Base-by-base conservation (phyloP, 2,888 invertebrate species). In the Leucozona laternaria region DNA sequence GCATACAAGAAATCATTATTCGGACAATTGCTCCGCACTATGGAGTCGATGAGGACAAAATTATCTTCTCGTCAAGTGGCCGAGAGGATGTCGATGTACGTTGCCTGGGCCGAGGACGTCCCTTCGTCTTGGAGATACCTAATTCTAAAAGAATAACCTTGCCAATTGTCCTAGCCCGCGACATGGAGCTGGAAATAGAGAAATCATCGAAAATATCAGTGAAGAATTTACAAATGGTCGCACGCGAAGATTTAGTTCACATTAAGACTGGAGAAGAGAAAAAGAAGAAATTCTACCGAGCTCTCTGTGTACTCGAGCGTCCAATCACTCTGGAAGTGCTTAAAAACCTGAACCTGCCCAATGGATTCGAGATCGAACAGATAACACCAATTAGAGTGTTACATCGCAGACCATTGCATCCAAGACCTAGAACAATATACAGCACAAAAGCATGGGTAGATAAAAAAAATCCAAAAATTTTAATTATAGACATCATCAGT, bases 41-140 rank as follows among this genome's bases (percentile, higher is more conserved):
- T 88, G 93, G 90, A 10, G 90, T 90, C 6, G 88, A 89, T 0
- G 87, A 88, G 2, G 88, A 90, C 2, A 91, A 91, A 34, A 92
- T 95, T n/a, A 96, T 96, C 90, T 97, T 99, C 93, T 95, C 97
- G 88, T 95, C 98, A 3, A 98, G 98, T 71, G 99, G 99, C 0
- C 94, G 99, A 48, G 99, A 99, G 93, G 99, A 99, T 93, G 97
- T 98, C 0, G 99, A 99, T 93, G 99, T 99, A 0, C 94, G 98
- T 79, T 99, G 97, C 93, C 93, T 99, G 83, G 98, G 98, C 0
- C 94, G 95, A 81, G 99, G 99, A 0, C 93, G 99, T 10, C 99
- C 99, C 0, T 99, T 99, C 93, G 97, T 97, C 1, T 93, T 99
- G 0, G 98, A 99, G 94, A 94, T 98, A 50, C 90, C 95, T 0